A percentile compares a stretch with the other conserved stretches of the same genome.
These are phyloP conservation scores for Coptotermes formosanus DNA, from an alignment of 1,140 invertebrate genomes.

Conservation along the genomic window DNA sequence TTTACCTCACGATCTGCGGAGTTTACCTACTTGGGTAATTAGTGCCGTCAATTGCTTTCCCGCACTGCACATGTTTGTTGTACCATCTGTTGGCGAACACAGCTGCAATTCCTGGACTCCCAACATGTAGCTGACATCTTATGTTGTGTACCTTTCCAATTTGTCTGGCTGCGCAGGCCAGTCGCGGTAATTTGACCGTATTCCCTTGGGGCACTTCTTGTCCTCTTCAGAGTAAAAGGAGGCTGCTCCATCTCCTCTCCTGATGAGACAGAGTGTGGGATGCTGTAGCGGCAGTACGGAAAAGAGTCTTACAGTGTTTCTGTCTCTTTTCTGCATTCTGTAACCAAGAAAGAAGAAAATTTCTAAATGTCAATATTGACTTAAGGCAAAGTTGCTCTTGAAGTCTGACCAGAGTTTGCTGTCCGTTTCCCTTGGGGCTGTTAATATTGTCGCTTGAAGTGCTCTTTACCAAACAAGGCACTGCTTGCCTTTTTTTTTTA, in stretches of 20 bases:
- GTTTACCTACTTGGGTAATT: constrained; percentile 17
- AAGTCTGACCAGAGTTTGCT: constrained; percentile 15
- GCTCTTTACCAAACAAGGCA: constrained; percentile 9
- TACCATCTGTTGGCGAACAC: constrained; percentile 27
- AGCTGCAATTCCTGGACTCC: neutral
- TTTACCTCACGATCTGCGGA: constrained; percentile 17
- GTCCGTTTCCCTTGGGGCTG: neutral
- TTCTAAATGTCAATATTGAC: constrained; percentile 28
- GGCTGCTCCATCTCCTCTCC: constrained; percentile 11
- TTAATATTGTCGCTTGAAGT: constrained; percentile 12
- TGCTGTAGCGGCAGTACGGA: neutral
- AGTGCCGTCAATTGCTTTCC: constrained; percentile 5
- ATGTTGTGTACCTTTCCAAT: constrained; percentile 27
- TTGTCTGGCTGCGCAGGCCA: constrained; percentile 17
- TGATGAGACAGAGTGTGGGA: neutral
- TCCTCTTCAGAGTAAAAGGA: constrained; percentile 22
- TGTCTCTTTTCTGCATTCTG: neutral
- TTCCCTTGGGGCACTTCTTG: constrained; percentile 14
- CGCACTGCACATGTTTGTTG: constrained; percentile 19
- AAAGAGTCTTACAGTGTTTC: neutral
- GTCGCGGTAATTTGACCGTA: constrained; percentile 13
- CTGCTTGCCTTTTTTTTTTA: neutral
- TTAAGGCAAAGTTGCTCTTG: constrained; percentile 10
- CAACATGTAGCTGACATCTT: neutral
- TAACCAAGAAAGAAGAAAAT: neutral